Base-by-base conservation (phyloP, 1,140 invertebrate species). In the Acyrthosiphon pisum region DNA sequence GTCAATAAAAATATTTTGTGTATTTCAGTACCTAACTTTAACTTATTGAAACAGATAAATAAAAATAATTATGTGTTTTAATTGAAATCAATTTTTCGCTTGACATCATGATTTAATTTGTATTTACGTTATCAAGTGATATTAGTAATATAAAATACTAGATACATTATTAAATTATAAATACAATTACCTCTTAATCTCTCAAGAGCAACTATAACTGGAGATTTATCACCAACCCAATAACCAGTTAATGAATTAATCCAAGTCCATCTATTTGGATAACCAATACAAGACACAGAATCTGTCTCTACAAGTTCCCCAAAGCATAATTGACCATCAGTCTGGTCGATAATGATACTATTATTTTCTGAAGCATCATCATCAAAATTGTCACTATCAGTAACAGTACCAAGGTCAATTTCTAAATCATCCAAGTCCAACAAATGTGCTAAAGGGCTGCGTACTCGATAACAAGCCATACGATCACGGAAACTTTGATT, bases 141-240 rank as follows among this genome's bases (percentile, higher is more conserved):
- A 76, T n/a, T n/a, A n/a, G 14, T n/a, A 76, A 76, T 18, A 76
- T 6, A 76, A n/a, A 35, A 76, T 6, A 76, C 0, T 76, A 76
- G 2, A 44, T 46, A 30, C 14, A 44, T 86, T 46, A 48, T 86
- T 86, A 86, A 44, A 22, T 86, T 48, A 18, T 46, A 46, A 46
- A 86, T 95, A 96, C 96, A 97, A 97, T 96, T 97, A 97, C 97
- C 97, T 96, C 96, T 97, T 96, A 98, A 96, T 96, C 96, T 97
- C 94, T 96, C 96, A 95, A 97, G 96, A 93, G 97, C 97, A 94
- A 96, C 95, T 94, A 96, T 96, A 22, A 97, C 96, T 93, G 96
- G 95, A 56, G 95, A 95, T 37, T 95, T 95, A 95, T 96, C 95
- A 94, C 96, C 95, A 46, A 96, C 95, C 50, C 94, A 94, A 46